A percentile compares a stretch with the other conserved stretches of the same genome.
These are phyloP conservation scores for Neotragus pygmaeus DNA, from an alignment of 2,113 vertebrate species.

Conservation along the genomic window DNA sequence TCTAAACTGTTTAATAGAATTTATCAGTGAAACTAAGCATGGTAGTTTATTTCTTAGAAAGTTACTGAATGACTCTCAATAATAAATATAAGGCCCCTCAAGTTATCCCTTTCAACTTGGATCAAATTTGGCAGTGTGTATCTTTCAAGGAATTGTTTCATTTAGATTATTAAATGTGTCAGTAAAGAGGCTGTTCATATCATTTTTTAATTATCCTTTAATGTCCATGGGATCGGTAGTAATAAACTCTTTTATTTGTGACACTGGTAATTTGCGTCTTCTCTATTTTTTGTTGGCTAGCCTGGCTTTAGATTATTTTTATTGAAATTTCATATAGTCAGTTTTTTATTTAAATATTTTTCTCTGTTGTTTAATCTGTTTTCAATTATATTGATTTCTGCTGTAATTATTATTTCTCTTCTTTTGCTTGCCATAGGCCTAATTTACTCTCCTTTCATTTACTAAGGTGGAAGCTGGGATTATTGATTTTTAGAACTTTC, in stretches of 20 bases:
- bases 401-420: not conserved
- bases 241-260: not conserved
- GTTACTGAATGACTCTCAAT: not conserved
- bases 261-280: not conserved
- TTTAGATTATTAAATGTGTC: not conserved
- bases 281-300: not conserved
- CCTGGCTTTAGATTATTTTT: not conserved
- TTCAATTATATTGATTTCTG: not conserved
- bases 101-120: not conserved
- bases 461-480: not conserved
- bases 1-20: not conserved
- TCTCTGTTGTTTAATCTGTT: not conserved
- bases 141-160: not conserved
- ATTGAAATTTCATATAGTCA: not conserved
- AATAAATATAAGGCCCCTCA: not conserved
- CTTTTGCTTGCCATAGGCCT: not conserved
- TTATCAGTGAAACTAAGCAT: not conserved
- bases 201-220: not conserved
- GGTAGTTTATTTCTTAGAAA: not conserved
- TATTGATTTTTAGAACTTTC: not conserved
- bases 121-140: not conserved
- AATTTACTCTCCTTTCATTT: not conserved
- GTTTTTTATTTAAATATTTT: not conserved
- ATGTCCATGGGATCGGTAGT: not conserved
- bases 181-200: not conserved